Percentiles rank a stretch among this genome's conserved stretches.
These are phyloP conservation scores for Butorides virescens DNA, from an alignment of 2,113 vertebrate species.

Conservation along the genomic window DNA sequence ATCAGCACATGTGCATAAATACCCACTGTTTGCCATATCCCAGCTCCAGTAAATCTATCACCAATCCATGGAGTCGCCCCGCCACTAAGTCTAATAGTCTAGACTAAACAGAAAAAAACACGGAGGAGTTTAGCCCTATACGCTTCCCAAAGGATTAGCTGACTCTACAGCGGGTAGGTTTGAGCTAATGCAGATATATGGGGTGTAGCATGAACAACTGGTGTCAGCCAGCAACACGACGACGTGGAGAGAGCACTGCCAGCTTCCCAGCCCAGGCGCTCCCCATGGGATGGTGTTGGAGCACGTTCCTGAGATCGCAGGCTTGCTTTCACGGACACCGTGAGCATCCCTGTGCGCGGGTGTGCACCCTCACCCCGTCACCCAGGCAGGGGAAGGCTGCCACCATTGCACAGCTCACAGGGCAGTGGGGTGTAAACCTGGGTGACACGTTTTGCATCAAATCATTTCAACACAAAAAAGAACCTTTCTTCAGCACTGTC, in stretches of 20 bases:
- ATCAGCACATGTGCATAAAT: neutral
- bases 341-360: rapidly evolving
- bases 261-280: neutral
- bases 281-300: rapidly evolving
- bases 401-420: rapidly evolving
- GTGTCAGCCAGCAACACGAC: neutral
- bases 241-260: neutral
- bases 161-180: neutral
- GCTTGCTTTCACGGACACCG: neutral
- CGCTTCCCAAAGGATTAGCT: neutral
- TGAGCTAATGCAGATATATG: neutral
- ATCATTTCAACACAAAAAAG: neutral
- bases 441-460: rapidly evolving
- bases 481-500: neutral
- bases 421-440: rapidly evolving
- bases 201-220: neutral
- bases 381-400: neutral
- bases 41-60: constrained; percentile 40
- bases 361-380: neutral
- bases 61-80: neutral
- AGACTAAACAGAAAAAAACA: constrained; percentile 6
- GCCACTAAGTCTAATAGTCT: neutral
- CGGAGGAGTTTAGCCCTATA: neutral
- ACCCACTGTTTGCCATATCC: neutral
- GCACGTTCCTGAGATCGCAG: neutral